Percentiles rank a stretch among this genome's conserved stretches.
Conservation (phyloP, 2,888 invertebrate species). For the Pardosa pseudoannulata region DNA sequence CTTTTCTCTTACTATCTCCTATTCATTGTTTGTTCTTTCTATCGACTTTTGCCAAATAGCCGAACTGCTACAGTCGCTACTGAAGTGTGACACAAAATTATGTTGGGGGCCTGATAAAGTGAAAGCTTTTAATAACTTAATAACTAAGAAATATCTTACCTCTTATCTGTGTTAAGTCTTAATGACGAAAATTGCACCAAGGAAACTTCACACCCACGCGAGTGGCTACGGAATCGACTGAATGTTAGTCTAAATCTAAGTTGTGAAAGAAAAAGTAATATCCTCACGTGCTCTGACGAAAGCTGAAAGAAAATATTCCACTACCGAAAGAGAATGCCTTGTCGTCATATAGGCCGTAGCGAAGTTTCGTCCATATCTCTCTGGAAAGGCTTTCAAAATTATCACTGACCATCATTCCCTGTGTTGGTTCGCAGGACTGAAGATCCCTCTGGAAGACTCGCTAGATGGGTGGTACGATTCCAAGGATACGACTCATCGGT, state of each 20-base stretch:
- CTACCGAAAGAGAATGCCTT: slow-evolving; percentile 78
- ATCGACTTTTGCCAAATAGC: no score
- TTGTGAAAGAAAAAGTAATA: slow-evolving; percentile 71
- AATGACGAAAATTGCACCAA: no score
- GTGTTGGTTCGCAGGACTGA: slow-evolving; percentile 78
- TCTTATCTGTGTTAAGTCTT: no score
- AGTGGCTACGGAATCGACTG: slow-evolving; percentile 74
- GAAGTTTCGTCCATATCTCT: slow-evolving; percentile 78
- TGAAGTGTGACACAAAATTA: no score
- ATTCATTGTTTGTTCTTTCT: no score
- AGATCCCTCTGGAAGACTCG: slow-evolving; percentile 78
- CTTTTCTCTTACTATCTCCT: no score
- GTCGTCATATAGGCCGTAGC: slow-evolving; percentile 77
- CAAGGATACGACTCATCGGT: slow-evolving; percentile 74
- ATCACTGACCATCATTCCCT: slow-evolving; percentile 79
- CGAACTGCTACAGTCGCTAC: no score
- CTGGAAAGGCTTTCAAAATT: slow-evolving; percentile 76
- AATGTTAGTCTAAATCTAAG: slow-evolving; percentile 74
- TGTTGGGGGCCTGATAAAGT: no score
- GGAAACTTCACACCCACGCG: slow-evolving; percentile 75
- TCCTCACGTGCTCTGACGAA: slow-evolving; percentile 73
- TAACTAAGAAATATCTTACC: no score
- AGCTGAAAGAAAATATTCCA: slow-evolving; percentile 77
- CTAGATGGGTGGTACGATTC: slow-evolving; percentile 78
- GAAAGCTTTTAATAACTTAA: no score